Evolutionary conservation across 2,797 vertebrate genomes (phyloP).

Genomic region (Poecile montanus): DNA sequence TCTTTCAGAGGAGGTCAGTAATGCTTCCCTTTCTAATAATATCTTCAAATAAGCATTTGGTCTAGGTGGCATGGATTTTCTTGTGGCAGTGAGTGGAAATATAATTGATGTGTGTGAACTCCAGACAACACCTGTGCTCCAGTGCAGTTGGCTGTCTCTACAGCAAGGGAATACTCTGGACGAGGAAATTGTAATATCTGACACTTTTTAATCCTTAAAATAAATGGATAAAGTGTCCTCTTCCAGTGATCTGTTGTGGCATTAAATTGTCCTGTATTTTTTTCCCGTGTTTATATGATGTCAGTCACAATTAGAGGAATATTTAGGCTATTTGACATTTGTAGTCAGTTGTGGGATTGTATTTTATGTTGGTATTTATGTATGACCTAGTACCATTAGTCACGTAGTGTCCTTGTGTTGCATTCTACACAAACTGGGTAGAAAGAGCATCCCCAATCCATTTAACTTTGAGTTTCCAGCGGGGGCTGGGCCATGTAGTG

Average conservation of each 20-base stretch:
- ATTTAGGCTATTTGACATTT: neutral
- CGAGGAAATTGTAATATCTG: neutral
- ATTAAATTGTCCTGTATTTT: neutral
- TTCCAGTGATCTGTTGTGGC: neutral
- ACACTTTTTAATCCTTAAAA: neutral
- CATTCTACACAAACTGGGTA: neutral
- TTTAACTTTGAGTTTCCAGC: neutral
- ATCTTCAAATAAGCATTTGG: neutral
- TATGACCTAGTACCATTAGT: neutral
- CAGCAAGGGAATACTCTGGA: neutral
- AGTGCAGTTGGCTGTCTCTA: neutral
- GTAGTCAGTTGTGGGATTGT: neutral
- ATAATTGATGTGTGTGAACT: neutral
- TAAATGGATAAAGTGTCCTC: neutral
- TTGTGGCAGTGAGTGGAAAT: neutral
- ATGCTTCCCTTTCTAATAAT: neutral
- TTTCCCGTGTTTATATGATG: accelerated
- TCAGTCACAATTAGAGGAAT: neutral
- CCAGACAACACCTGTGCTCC: neutral
- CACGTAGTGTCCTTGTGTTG: neutral
- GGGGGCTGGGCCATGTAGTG: neutral
- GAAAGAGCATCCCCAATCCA: neutral
- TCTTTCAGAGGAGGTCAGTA: neutral
- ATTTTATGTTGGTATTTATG: neutral
- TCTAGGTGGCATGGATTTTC: neutral